Conservation (phyloP, 2,888 invertebrate genomes). For the Drosophila fungiperda region DNA sequence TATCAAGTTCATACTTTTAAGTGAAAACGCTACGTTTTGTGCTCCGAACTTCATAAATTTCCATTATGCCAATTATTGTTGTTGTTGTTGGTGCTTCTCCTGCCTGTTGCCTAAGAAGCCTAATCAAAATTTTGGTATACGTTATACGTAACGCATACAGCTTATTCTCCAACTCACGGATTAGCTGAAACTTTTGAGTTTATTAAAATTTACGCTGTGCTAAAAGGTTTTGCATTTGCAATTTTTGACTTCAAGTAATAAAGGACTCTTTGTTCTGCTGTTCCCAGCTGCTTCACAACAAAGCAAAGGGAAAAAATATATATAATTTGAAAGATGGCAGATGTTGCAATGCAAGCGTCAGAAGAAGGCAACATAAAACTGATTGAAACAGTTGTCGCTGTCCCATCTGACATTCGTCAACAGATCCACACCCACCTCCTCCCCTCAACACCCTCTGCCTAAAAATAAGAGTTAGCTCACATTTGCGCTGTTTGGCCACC, state of each 20-base stretch:
- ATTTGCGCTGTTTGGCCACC: constrained; percentile 12
- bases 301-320: not conserved
- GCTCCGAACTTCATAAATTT: constrained; percentile 70
- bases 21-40: constrained; percentile 41
- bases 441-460: not conserved
- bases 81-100: constrained; percentile 16
- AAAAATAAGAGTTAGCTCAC: not conserved
- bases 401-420: not conserved
- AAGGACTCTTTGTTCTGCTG: constrained; percentile 4
- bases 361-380: constrained; percentile 3
- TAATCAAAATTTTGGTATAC: constrained; percentile 19
- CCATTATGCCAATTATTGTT: constrained; percentile 60
- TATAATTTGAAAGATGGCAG: constrained; percentile 21
- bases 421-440: not conserved
- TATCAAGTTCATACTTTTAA: constrained; percentile 65
- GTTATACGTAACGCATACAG: constrained; percentile 25
- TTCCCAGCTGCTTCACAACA: constrained; percentile 1
- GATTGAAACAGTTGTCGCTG: constrained; percentile 25
- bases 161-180: constrained; percentile 31
- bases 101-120: constrained; percentile 22
- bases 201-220: constrained; percentile 74
- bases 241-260: constrained; percentile 25
- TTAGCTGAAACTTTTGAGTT: constrained; percentile 62
- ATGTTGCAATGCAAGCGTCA: constrained; percentile 29
- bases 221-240: constrained; percentile 49